Evolutionary conservation across 2,113 vertebrate species (phyloP).

Genomic region (Mormoops blainvillei): DNA sequence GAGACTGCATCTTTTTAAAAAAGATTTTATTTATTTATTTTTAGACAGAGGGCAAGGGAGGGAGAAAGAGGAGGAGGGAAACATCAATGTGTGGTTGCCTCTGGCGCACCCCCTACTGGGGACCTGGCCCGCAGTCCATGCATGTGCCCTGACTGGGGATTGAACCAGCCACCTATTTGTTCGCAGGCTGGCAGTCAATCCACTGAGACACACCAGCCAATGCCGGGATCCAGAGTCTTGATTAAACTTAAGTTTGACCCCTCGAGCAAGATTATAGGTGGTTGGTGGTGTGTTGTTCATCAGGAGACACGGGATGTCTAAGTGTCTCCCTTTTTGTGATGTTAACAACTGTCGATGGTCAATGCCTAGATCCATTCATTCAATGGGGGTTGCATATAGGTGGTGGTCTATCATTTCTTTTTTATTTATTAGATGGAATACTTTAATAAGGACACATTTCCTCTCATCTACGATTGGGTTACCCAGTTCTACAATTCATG

Average conservation of each 20-base stretch:
- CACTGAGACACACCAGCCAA: too few species aligned
- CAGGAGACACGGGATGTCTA: not conserved
- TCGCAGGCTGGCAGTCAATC: too few species aligned
- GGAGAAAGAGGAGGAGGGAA: too few species aligned
- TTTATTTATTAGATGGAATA: constrained; percentile 34
- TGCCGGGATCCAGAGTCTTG: constrained; percentile 38
- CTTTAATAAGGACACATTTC: constrained; percentile 2
- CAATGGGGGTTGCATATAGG: not conserved
- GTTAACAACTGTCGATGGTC: constrained; percentile 23
- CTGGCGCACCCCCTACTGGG: too few species aligned
- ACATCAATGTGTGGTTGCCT: too few species aligned
- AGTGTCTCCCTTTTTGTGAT: not conserved
- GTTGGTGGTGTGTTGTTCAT: not conserved
- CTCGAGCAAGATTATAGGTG: constrained; percentile 33
- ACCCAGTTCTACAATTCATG: not conserved
- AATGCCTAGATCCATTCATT: not conserved
- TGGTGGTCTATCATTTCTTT: not conserved
- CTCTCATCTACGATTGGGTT: not conserved
- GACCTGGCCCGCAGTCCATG: too few species aligned
- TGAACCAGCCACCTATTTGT: too few species aligned
- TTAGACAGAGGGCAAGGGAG: too few species aligned
- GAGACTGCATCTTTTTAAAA: too few species aligned
- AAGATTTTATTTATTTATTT: too few species aligned
- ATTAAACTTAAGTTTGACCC: constrained; percentile 46
- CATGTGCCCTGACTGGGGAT: too few species aligned